Conservation (phyloP, 2,797 vertebrate genomes). For the Sebastolobus altivelis region DNA sequence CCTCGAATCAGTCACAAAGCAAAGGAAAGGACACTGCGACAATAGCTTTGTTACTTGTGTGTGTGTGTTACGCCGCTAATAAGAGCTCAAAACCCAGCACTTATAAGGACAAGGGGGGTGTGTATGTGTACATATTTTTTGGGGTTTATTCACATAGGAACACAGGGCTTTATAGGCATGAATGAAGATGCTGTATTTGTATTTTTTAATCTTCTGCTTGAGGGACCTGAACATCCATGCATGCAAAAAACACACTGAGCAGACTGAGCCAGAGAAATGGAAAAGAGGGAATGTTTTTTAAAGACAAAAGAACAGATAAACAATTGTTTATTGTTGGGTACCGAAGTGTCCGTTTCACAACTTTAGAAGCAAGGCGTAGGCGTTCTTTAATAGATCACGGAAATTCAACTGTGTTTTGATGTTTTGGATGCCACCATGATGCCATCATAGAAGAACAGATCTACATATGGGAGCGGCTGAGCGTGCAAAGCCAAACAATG, state of each 20-base stretch:
- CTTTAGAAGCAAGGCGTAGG: neutral
- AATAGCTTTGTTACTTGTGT: constrained; percentile 2
- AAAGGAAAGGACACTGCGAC: constrained; percentile 3
- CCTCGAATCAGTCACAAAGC: constrained; percentile 13
- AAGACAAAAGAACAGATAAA: neutral
- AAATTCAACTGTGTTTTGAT: neutral
- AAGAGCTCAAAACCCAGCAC: neutral
- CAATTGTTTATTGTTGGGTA: constrained; percentile 3
- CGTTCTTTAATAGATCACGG: neutral
- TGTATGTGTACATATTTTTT: constrained; percentile 1
- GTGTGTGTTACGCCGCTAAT: neutral
- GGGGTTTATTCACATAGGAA: constrained; percentile 35
- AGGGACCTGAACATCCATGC: constrained; percentile 49
- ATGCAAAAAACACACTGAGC: constrained; percentile 31
- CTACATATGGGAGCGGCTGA: neutral
- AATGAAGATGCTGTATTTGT: constrained; percentile 45
- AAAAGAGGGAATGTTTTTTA: neutral
- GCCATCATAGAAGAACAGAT: neutral
- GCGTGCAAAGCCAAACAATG: neutral
- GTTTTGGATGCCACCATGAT: neutral
- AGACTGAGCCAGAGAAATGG: constrained; percentile 1
- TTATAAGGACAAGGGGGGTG: neutral
- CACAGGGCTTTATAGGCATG: constrained; percentile 43
- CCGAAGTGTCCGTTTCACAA: constrained; percentile 7
- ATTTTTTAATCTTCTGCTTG: constrained; percentile 63